Evolutionary conservation across 2,797 vertebrate genomes (phyloP).

Genomic region (Trachops cirrhosus): DNA sequence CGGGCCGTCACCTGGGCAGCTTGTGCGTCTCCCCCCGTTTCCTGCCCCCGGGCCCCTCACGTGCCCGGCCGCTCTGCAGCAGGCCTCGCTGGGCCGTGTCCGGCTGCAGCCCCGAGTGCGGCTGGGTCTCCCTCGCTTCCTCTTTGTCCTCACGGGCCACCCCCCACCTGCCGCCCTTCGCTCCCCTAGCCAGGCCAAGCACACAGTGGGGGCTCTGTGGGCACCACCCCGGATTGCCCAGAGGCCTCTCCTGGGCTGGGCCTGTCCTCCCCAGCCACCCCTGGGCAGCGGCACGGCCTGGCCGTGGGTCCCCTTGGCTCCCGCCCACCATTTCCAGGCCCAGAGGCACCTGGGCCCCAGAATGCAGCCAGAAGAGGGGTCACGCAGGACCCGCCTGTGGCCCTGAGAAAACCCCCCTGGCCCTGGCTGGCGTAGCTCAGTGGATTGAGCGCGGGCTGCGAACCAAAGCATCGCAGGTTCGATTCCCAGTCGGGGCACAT

Average conservation of each 20-base stretch:
- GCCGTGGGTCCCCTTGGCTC: neutral
- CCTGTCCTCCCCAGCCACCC: neutral
- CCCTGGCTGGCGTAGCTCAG: too few relatives aligned
- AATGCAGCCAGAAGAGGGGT: neutral
- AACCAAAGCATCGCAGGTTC: too few relatives aligned
- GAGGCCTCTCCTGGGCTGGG: neutral
- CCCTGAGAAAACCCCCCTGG: fast-evolving
- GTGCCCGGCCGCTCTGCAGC: fast-evolving
- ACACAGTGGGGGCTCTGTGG: neutral
- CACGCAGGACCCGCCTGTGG: fast-evolving
- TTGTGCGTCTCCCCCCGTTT: fast-evolving
- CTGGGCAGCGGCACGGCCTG: fast-evolving
- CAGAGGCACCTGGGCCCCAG: neutral
- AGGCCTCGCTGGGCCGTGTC: fast-evolving
- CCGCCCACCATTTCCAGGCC: neutral
- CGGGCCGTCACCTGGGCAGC: too few relatives aligned
- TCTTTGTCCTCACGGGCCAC: neutral
- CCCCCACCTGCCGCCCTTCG: neutral
- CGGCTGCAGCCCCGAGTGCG: fast-evolving
- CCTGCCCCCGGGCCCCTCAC: neutral
- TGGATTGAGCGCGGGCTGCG: too few relatives aligned
- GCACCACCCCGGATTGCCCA: neutral
- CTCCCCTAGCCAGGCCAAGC: fast-evolving
- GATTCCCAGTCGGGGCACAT: too few relatives aligned
- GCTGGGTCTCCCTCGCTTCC: neutral